These are phyloP conservation scores for Clinocottus analis DNA, from an alignment of 2,113 vertebrate species.

Conservation along the genomic window DNA sequence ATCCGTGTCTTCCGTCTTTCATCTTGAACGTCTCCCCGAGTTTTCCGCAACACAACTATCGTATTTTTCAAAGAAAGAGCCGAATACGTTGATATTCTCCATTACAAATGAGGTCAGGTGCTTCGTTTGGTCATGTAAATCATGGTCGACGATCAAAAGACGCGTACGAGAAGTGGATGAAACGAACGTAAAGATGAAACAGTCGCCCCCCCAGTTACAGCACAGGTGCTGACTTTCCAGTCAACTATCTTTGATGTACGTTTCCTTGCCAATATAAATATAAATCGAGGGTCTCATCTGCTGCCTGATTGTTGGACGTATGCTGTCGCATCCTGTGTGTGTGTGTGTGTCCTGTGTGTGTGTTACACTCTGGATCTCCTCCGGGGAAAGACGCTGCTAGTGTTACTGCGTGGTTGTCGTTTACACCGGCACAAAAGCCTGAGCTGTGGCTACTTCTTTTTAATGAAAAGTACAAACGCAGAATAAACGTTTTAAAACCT, in stretches of 20 bases:
- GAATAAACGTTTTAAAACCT: constrained; percentile 69
- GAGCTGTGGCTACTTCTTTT: constrained; percentile 73
- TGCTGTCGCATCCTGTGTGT: neutral
- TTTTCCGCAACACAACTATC: constrained; percentile 15
- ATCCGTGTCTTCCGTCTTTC: neutral
- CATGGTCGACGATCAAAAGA: constrained; percentile 68
- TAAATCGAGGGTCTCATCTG: neutral
- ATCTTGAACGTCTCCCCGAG: neutral
- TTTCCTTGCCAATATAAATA: neutral
- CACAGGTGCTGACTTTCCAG: constrained; percentile 54
- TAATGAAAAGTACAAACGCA: constrained; percentile 62
- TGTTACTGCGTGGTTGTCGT: constrained; percentile 65
- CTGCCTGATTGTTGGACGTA: neutral
- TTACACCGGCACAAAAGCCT: constrained; percentile 62
- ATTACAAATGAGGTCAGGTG: constrained; percentile 71
- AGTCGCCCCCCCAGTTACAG: neutral
- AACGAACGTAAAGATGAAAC: constrained; percentile 28
- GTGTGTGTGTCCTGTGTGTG: neutral
- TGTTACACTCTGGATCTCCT: constrained; percentile 9
- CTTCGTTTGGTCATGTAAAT: constrained; percentile 74
- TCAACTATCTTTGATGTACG: constrained; percentile 29
- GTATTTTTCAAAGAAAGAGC: constrained; percentile 53
- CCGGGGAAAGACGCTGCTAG: constrained; percentile 47
- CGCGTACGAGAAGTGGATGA: constrained; percentile 53
- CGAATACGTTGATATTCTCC: constrained; percentile 51